These are phyloP conservation scores for Cassiopea andromeda DNA, from an alignment of 30 jellyfish, hydroid and myxozoan genomes.

Conservation along the genomic window DNA sequence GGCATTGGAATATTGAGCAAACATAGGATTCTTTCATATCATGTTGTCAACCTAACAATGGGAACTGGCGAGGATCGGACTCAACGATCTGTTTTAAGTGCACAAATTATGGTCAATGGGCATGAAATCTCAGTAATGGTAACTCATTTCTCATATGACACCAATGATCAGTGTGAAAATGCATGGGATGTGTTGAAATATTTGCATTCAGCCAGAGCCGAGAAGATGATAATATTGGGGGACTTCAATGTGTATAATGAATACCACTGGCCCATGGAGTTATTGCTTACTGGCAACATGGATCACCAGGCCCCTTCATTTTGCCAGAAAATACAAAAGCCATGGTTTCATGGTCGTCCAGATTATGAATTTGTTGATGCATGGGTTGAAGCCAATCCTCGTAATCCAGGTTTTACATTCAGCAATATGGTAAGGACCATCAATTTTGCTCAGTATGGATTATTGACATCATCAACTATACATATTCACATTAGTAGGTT, in stretches of 20 bases:
- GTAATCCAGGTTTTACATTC: conserved; percentile 70
- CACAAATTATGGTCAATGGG: conserved; percentile 63
- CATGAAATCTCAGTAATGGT: conserved; percentile 63
- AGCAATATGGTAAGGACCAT: conserved; percentile 83
- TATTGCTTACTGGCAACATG: conserved; percentile 61
- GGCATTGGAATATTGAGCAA: conserved; percentile 86
- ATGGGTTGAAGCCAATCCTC: conserved; percentile 58
- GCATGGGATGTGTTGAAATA: conserved; percentile 74
- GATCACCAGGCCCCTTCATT: conserved; percentile 35
- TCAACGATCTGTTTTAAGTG: conserved; percentile 74
- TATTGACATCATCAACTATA: neutral
- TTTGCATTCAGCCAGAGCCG: conserved; percentile 72
- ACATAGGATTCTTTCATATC: conserved; percentile 56
- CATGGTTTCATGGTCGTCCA: conserved; percentile 67
- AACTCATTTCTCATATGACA: conserved; percentile 80
- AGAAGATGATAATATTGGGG: conserved; percentile 70
- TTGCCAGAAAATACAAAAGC: conserved; percentile 40
- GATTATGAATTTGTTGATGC: conserved; percentile 81
- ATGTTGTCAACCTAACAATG: conserved; percentile 55
- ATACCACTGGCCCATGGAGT: conserved; percentile 74
- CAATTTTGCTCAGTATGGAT: no score
- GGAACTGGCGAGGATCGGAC: conserved; percentile 45
- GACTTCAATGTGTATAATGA: conserved; percentile 75
- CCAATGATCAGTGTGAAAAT: conserved; percentile 69
- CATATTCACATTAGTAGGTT: neutral